Percentiles rank a stretch among this genome's conserved stretches.
phyloP scores from a whole-genome alignment of 1,140 invertebrate genomes.

The Octopus sinensis region DNA sequence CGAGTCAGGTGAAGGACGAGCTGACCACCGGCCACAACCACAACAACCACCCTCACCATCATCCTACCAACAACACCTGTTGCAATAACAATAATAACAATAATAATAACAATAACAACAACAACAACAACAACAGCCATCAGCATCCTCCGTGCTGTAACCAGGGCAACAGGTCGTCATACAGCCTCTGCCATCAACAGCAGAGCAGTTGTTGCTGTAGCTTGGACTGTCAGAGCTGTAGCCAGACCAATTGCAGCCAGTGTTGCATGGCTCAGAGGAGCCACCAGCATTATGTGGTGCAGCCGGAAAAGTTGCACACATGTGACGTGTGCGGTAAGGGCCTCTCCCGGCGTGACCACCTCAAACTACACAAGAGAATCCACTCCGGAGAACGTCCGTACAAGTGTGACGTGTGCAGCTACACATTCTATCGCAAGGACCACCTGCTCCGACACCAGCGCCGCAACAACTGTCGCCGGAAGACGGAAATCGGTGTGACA shows the following conservation, averaged over 20 bases:
- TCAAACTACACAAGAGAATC: conserved; percentile 26
- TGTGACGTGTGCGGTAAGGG: conserved; percentile 32
- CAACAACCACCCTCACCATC: no score
- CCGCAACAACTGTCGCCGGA: neutral
- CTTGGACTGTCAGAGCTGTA: no score
- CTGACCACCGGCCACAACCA: no score
- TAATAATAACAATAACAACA: no score
- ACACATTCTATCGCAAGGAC: conserved; percentile 21
- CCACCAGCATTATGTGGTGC: neutral
- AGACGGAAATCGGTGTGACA: neutral
- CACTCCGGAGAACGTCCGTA: conserved; percentile 63
- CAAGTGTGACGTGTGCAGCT: conserved; percentile 66
- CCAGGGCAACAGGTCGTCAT: no score
- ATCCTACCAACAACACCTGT: no score
- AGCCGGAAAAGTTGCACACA: conserved; percentile 69
- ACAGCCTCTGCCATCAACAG: no score
- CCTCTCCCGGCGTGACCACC: conserved; percentile 20
- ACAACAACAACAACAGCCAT: no score
- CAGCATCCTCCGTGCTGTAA: no score
- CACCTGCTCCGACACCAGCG: conserved; percentile 64
- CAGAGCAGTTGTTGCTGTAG: no score
- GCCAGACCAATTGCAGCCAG: neutral
- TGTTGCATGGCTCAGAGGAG: neutral
- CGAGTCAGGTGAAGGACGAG: no score
- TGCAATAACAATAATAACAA: no score